These are phyloP conservation scores for Melanotaenia parkinsoni DNA, from an alignment of 2,797 vertebrate species.

Conservation along the genomic window DNA sequence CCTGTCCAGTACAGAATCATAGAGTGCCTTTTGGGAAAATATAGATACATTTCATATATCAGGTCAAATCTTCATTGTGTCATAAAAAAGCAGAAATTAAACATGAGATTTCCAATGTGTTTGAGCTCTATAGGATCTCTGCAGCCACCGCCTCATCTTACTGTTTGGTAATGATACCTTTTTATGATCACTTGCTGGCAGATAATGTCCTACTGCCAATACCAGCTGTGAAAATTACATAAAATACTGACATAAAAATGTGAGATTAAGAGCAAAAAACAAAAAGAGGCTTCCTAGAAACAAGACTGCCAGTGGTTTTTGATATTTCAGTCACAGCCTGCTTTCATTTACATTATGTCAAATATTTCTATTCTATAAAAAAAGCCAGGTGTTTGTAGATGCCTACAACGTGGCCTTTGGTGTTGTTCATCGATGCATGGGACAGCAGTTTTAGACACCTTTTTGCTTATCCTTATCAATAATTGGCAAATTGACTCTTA, in stretches of 20 bases:
- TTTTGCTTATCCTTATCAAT: background rate
- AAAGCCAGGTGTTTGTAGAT: no score
- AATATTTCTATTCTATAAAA: background rate
- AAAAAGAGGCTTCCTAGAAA: background rate
- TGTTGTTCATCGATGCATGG: background rate
- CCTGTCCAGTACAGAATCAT: background rate
- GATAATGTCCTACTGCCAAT: no score
- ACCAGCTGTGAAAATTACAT: no score
- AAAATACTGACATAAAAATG: background rate
- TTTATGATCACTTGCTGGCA: background rate
- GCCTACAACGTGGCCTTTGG: no score
- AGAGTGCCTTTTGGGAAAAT: conserved; percentile 2
- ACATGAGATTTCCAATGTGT: no score
- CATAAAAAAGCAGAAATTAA: no score
- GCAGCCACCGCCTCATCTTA: background rate
- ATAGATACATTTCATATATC: background rate
- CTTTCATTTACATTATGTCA: background rate
- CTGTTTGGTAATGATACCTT: background rate
- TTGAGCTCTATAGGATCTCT: background rate
- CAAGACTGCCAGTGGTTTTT: background rate
- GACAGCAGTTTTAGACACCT: background rate
- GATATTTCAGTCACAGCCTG: background rate
- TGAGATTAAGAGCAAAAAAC: background rate
- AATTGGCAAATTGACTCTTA: no score
- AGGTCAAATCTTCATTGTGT: background rate